Percentiles rank a stretch among this genome's conserved stretches.
These are phyloP conservation scores for Eristalis intricaria DNA, from an alignment of 2,888 invertebrate genomes.

Conservation along the genomic window DNA sequence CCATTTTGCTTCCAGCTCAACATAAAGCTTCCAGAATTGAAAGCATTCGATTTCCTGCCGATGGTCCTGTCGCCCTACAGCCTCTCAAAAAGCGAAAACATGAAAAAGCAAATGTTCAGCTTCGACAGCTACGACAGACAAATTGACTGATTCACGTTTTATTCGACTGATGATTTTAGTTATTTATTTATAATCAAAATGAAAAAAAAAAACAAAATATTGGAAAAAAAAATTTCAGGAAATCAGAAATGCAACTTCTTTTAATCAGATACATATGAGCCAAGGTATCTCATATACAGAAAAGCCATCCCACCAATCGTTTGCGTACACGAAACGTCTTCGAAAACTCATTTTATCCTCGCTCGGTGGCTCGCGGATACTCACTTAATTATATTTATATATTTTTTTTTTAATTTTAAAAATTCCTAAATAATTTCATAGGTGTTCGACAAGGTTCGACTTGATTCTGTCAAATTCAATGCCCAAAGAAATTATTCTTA, in stretches of 20 bases:
- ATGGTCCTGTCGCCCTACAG: conserved; percentile 80
- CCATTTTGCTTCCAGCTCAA: conserved; percentile 75
- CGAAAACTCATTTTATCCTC: neutral
- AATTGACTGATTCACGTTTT: conserved; percentile 75
- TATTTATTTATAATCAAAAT: conserved; percentile 53
- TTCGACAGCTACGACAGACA: conserved; percentile 80
- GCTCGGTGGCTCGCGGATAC: too few relatives aligned
- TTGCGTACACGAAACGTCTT: neutral
- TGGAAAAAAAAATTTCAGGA: neutral
- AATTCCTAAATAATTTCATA: neutral
- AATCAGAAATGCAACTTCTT: neutral
- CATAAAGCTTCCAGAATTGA: conserved; percentile 78
- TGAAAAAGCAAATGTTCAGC: conserved; percentile 79
- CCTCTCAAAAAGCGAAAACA: conserved; percentile 80
- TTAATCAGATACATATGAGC: neutral
- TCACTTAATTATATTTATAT: too few relatives aligned
- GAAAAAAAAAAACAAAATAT: neutral
- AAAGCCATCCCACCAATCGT: neutral
- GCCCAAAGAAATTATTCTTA: neutral
- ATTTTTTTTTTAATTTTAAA: too few relatives aligned
- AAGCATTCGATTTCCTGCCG: conserved; percentile 77
- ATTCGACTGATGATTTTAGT: conserved; percentile 46
- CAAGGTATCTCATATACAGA: neutral
- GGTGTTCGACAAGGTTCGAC: neutral
- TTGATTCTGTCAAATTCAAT: neutral